A percentile compares a stretch with the other conserved stretches of the same genome.
Conservation (phyloP, 2,888 invertebrate species). For the Rosalia funebris region DNA sequence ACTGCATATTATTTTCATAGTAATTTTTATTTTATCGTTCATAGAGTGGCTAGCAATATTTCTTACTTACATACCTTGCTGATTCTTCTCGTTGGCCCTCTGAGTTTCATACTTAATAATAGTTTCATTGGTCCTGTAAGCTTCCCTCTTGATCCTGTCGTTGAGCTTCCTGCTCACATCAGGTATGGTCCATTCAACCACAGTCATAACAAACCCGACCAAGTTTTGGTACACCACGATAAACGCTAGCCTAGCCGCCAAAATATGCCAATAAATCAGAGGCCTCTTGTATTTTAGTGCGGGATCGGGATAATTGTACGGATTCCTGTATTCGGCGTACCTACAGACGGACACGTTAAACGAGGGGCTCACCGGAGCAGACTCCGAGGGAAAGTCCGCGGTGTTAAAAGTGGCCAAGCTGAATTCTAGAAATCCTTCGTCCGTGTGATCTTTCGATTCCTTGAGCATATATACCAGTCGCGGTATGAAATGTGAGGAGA, state of each 20-base stretch:
- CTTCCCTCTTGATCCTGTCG: conserved; percentile 77
- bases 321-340: conserved; percentile 77
- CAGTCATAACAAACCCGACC: conserved; percentile 76
- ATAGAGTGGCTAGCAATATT: no score
- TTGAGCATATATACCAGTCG: conserved; percentile 74
- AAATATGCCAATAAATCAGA: conserved; percentile 77
- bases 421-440: conserved; percentile 75
- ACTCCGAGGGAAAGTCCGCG: conserved; percentile 67
- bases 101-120: conserved; percentile 77
- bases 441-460: conserved; percentile 60
- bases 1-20: no score
- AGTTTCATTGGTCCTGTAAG: conserved; percentile 77
- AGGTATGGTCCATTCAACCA: conserved; percentile 81
- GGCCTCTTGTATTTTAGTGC: conserved; percentile 70
- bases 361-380: conserved; percentile 53
- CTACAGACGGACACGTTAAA: conserved; percentile 65
- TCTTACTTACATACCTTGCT: not conserved
- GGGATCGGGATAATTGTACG: conserved; percentile 66
- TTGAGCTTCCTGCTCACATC: conserved; percentile 77
- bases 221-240: conserved; percentile 84
- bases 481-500: conserved; percentile 86
- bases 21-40: no score
- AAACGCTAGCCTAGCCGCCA: conserved; percentile 79
- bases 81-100: conserved; percentile 59
- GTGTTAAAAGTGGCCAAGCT: conserved; percentile 75